Conservation (phyloP, 2,888 invertebrate species). For the Drosophila prostipennis region DNA sequence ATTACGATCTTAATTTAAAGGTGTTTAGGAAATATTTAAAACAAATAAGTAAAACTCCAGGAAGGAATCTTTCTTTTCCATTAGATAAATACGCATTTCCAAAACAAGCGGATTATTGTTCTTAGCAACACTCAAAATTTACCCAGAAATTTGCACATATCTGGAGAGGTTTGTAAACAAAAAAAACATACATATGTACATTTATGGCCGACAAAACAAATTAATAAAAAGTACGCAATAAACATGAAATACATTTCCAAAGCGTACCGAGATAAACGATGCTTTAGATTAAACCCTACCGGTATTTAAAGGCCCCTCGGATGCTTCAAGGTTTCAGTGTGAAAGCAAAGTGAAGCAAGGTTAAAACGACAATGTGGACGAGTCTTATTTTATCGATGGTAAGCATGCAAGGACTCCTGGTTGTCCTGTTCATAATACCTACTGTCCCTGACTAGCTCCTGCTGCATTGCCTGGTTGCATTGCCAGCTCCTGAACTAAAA, state of each 20-base stretch:
- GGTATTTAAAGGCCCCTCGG: conserved; percentile 13
- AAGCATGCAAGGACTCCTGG: background rate
- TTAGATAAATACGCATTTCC: background rate
- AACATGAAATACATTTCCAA: conserved; percentile 15
- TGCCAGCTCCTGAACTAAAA: conserved; percentile 10
- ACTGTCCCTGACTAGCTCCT: conserved; percentile 1
- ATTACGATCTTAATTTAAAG: no score
- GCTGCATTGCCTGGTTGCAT: conserved; percentile 11
- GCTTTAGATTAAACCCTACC: conserved; percentile 18
- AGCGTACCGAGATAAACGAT: conserved; percentile 24
- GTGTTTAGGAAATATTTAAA: background rate
- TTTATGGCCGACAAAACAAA: conserved; percentile 7
- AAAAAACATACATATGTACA: background rate
- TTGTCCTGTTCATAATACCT: background rate
- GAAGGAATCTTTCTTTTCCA: background rate
- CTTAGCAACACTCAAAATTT: background rate
- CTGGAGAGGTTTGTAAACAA: conserved; percentile 1
- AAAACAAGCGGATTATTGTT: background rate
- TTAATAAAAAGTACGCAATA: conserved; percentile 9
- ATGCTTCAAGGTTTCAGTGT: conserved; percentile 29
- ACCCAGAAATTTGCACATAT: conserved; percentile 14
- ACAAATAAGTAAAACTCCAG: background rate
- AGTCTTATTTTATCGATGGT: conserved; percentile 26
- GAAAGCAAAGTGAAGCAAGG: conserved; percentile 7
- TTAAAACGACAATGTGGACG: conserved; percentile 20